Evolutionary conservation across 2,797 vertebrate genomes (phyloP).

Genomic region (Tenualosa ilisha): DNA sequence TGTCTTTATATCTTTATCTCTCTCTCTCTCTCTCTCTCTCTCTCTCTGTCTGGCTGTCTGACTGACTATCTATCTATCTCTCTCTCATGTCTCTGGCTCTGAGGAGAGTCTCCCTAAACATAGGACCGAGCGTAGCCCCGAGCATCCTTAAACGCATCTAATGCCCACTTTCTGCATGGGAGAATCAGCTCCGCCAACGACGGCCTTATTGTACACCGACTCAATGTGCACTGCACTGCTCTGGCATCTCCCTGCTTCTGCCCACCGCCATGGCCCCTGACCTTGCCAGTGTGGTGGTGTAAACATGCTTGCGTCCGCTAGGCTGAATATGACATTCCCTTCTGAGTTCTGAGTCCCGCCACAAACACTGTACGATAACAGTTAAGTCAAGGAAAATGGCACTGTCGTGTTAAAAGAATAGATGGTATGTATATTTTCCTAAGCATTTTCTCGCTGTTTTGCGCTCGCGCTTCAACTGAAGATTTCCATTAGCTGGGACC

Average conservation of each 20-base stretch:
- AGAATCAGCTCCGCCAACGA: background rate
- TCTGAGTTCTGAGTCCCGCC: background rate
- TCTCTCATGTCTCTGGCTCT: background rate
- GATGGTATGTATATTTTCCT: background rate
- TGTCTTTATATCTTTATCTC: background rate
- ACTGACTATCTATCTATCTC: background rate
- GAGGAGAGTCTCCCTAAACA: background rate
- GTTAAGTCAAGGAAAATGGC: background rate
- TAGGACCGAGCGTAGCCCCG: constrained; percentile 18
- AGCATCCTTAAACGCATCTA: background rate
- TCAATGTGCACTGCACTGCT: background rate
- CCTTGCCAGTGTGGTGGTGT: background rate
- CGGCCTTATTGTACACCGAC: constrained; percentile 7
- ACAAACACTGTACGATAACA: background rate
- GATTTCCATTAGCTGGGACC: constrained; percentile 36
- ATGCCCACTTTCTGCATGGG: constrained; percentile 5
- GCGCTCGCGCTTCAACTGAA: background rate
- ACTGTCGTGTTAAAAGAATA: background rate
- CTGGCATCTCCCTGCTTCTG: background rate
- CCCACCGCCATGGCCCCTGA: background rate
- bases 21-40: background rate
- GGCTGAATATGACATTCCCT: background rate
- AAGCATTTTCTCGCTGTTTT: background rate
- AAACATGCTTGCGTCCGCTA: constrained; percentile 7
- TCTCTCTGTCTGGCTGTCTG: background rate